A percentile compares a stretch with the other conserved stretches of the same genome.
These are phyloP conservation scores for Chelonus insularis DNA, from an alignment of 1,140 invertebrate species.

Conservation along the genomic window DNA sequence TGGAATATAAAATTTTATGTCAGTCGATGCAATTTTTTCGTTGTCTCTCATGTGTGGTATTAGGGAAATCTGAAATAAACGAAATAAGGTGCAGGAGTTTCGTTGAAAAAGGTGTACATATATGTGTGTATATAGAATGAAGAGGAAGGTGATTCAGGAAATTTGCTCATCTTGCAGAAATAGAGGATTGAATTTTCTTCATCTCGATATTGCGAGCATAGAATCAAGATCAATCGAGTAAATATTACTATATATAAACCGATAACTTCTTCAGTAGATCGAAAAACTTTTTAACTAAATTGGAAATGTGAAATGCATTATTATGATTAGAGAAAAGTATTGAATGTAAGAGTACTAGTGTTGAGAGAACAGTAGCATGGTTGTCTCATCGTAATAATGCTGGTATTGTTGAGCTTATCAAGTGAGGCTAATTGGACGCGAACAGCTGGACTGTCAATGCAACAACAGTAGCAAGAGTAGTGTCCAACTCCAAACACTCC, in stretches of 20 bases:
- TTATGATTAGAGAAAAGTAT: constrained; percentile 19
- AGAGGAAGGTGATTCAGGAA: neutral
- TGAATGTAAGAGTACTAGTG: constrained; percentile 47
- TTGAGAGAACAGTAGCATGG: constrained; percentile 40
- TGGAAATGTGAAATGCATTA: neutral
- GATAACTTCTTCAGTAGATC: no score
- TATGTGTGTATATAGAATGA: neutral
- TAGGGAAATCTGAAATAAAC: neutral
- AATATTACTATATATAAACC: neutral
- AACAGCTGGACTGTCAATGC: constrained; percentile 53
- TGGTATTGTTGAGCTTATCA: constrained; percentile 60
- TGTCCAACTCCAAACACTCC: neutral
- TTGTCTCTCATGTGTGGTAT: neutral
- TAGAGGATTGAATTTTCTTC: constrained; percentile 14
- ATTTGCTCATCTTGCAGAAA: constrained; percentile 2
- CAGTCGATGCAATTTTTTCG: neutral
- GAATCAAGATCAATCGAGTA: constrained; percentile 4
- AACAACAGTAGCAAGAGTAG: constrained; percentile 13
- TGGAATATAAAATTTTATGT: neutral
- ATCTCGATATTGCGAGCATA: neutral
- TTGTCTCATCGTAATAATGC: constrained; percentile 56
- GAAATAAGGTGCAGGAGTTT: neutral
- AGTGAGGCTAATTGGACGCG: constrained; percentile 58
- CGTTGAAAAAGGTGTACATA: neutral
- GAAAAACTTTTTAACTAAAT: neutral